Evolutionary conservation across 2,888 invertebrate species (phyloP).

Genomic region (Orchesella flavescens): DNA sequence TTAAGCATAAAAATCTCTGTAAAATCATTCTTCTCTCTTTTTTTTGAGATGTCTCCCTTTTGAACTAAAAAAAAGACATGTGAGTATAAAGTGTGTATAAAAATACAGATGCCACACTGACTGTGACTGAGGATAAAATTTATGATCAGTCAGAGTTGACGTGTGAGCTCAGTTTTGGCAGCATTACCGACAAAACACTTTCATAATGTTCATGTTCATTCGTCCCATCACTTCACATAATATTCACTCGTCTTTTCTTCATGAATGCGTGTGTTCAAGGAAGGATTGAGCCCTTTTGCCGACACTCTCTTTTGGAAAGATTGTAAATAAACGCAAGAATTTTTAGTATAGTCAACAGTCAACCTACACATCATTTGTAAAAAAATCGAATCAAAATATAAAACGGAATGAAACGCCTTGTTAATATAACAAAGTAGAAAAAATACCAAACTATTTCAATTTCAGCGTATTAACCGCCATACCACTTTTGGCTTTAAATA

Average conservation of each 20-base stretch:
- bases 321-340: neutral
- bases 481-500: slow-evolving; percentile 36
- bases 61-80: slow-evolving; percentile 40
- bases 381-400: too few species aligned
- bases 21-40: slow-evolving; percentile 36
- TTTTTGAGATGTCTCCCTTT: slow-evolving; percentile 31
- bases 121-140: slow-evolving; percentile 49
- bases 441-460: slow-evolving; percentile 25
- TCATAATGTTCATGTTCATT: slow-evolving; percentile 48
- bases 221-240: slow-evolving; percentile 43
- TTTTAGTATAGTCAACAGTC: neutral
- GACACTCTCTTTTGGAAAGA: neutral
- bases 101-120: slow-evolving; percentile 34
- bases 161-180: slow-evolving; percentile 52
- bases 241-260: slow-evolving; percentile 7
- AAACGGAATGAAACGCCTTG: too few species aligned
- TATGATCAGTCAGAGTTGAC: slow-evolving; percentile 61
- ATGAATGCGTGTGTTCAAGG: neutral
- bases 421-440: neutral
- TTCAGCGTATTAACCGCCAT: slow-evolving; percentile 14
- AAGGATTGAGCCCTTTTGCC: neutral
- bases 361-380: neutral
- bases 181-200: slow-evolving; percentile 49
- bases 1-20: slow-evolving; percentile 26
- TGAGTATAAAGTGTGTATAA: slow-evolving; percentile 17